A percentile compares a stretch with the other conserved stretches of the same genome.
phyloP scores from a whole-genome alignment of 2,113 vertebrate species.

The Melanostigma gelatinosum region DNA sequence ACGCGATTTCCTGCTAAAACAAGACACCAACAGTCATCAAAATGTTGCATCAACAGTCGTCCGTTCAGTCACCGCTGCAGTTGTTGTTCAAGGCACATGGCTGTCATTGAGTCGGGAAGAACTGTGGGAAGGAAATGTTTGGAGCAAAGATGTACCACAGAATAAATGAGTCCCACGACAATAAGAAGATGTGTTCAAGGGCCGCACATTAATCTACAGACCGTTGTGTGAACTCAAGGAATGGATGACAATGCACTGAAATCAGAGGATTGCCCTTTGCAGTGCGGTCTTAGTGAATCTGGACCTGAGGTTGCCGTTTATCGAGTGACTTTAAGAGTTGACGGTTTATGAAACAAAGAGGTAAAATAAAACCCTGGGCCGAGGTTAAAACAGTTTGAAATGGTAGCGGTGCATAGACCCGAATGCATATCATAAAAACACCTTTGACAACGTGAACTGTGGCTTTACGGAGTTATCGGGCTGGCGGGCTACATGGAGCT shows the following conservation, averaged over 20 bases:
- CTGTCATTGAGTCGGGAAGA: background rate
- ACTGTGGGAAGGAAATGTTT: background rate
- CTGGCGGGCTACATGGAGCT: constrained; percentile 50
- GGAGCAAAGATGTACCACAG: background rate
- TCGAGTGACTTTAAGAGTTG: background rate
- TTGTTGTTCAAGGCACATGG: constrained; percentile 40
- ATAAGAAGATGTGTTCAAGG: background rate
- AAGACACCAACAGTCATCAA: background rate
- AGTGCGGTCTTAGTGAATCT: constrained; percentile 45
- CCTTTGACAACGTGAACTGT: constrained; percentile 39
- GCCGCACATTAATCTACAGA: background rate
- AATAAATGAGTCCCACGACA: background rate
- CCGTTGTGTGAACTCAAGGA: background rate
- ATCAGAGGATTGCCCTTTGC: background rate
- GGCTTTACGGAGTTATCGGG: background rate
- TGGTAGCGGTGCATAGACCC: constrained; percentile 37
- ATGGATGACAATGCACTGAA: background rate
- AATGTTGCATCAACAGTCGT: background rate
- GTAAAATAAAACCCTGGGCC: constrained; percentile 2
- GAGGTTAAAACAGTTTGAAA: background rate
- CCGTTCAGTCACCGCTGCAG: constrained; percentile 4
- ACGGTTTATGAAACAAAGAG: constrained; percentile 6
- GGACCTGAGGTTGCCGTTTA: constrained; percentile 9
- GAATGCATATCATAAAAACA: constrained; percentile 21
- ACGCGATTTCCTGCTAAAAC: background rate